Evolutionary conservation across 2,888 invertebrate genomes (phyloP).

Genomic region (Priapulus caudatus): DNA sequence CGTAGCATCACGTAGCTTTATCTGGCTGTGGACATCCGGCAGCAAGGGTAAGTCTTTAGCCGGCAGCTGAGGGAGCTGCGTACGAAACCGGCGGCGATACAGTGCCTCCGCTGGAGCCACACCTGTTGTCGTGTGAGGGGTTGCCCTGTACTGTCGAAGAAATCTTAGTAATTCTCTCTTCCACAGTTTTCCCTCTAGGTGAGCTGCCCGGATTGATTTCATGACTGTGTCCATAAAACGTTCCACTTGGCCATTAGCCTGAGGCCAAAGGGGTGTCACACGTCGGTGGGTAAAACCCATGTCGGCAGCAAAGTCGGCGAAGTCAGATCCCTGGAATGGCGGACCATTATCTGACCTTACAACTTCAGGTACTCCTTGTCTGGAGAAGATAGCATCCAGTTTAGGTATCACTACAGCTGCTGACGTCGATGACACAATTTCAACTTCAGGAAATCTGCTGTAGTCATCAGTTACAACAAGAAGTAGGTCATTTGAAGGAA

Average conservation of each 20-base stretch:
- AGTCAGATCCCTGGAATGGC: constrained; percentile 25
- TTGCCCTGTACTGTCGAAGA: no score
- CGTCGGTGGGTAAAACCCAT: constrained; percentile 21
- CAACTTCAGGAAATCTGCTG: constrained; percentile 39
- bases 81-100: no score
- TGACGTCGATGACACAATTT: constrained; percentile 15
- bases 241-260: constrained; percentile 28
- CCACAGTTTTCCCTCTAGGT: no score
- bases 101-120: no score
- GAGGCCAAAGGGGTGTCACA: constrained; percentile 25
- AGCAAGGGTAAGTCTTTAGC: no score
- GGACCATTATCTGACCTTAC: constrained; percentile 32
- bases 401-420: constrained; percentile 19
- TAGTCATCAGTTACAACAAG: constrained; percentile 36
- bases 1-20: no score
- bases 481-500: no score
- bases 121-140: no score
- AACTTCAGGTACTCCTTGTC: constrained; percentile 24
- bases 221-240: constrained; percentile 24
- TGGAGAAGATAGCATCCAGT: constrained; percentile 22
- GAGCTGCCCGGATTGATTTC: no score
- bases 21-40: no score
- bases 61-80: no score
- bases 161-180: no score
- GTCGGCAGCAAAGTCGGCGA: constrained; percentile 20